These are phyloP conservation scores for Lochmaea capreae DNA, from an alignment of 2,888 invertebrate genomes.

Conservation along the genomic window DNA sequence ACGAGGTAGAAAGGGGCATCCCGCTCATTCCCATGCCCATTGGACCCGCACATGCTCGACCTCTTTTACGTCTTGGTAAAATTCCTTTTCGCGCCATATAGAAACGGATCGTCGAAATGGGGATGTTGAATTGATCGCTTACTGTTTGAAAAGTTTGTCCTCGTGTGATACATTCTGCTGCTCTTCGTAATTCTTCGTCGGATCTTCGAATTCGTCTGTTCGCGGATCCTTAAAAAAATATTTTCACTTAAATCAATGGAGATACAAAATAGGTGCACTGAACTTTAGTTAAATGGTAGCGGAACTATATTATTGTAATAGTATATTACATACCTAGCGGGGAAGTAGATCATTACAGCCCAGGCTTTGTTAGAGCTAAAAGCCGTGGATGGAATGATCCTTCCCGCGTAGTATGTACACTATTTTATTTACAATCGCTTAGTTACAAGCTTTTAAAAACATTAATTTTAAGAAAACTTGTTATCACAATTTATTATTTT, in stretches of 20 bases:
- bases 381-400: too few species aligned
- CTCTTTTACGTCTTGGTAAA: conserved; percentile 81
- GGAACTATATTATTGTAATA: too few species aligned
- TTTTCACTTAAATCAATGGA: neutral
- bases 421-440: too few species aligned
- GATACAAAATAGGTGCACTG: too few species aligned
- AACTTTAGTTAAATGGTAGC: too few species aligned
- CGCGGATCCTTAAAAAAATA: conserved; percentile 52
- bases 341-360: too few species aligned
- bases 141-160: conserved; percentile 90
- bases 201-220: conserved; percentile 76
- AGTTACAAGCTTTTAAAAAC: too few species aligned
- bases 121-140: conserved; percentile 88
- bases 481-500: too few species aligned
- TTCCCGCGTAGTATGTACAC: too few species aligned
- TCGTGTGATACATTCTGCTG: conserved; percentile 87
- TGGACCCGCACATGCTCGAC: conserved; percentile 72
- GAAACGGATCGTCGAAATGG: conserved; percentile 87
- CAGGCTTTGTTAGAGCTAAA: too few species aligned
- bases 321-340: too few species aligned
- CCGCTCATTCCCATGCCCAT: conserved; percentile 51
- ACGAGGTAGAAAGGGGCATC: conserved; percentile 56
- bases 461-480: too few species aligned
- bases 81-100: conserved; percentile 91
- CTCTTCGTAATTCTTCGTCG: conserved; percentile 81